These are phyloP conservation scores for Myotis vivesi DNA, from an alignment of 2,797 vertebrate genomes.

Conservation along the genomic window DNA sequence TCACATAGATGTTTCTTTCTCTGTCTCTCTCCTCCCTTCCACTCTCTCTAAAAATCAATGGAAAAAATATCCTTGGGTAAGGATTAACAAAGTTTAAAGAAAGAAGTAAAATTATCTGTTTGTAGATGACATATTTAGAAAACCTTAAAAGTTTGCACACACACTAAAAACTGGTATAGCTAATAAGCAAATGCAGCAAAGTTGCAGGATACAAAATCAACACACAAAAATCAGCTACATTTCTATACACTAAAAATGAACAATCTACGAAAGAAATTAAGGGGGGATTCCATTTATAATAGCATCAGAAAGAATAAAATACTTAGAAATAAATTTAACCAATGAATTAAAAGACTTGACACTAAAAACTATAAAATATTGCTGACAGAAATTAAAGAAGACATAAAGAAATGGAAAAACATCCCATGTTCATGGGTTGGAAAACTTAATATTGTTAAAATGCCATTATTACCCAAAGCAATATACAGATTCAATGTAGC, in stretches of 20 bases:
- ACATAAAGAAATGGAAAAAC: background rate
- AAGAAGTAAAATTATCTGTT: background rate
- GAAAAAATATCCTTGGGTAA: too few relatives aligned
- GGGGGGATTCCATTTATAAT: background rate
- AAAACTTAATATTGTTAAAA: background rate
- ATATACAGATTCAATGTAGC: background rate
- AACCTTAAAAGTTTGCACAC: background rate
- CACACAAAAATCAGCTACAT: background rate
- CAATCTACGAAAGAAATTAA: background rate
- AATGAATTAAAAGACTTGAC: background rate
- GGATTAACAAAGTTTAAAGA: background rate
- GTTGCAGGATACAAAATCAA: background rate
- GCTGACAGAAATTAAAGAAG: background rate
- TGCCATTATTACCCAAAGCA: background rate
- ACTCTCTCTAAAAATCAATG: too few relatives aligned
- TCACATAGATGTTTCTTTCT: too few relatives aligned
- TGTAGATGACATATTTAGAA: background rate
- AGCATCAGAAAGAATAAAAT: background rate
- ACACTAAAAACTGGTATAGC: background rate
- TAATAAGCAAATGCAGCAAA: background rate
- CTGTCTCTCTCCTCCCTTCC: too few relatives aligned
- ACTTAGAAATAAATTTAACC: background rate
- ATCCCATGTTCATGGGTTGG: background rate
- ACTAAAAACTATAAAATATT: background rate
- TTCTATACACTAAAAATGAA: background rate